phyloP scores from a whole-genome alignment of 2,888 invertebrate species.

The Caenorhabditis sp. region DNA sequence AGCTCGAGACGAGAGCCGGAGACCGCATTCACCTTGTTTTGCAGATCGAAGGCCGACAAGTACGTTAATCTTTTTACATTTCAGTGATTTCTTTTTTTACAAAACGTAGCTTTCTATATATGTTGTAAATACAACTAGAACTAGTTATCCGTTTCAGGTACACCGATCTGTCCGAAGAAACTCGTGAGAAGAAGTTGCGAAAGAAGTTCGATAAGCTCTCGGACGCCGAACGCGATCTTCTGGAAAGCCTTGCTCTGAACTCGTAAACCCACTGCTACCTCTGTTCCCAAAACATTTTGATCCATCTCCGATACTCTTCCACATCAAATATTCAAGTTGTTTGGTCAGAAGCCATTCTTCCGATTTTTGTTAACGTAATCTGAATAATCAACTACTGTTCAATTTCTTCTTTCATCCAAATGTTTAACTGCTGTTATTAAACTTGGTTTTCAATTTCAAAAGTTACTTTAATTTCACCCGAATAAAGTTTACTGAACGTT shows the following conservation, averaged over 20 bases:
- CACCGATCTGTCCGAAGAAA: slow-evolving; percentile 44
- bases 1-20: too few relatives aligned
- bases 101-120: too few relatives aligned
- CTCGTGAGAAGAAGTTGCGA: slow-evolving; percentile 31
- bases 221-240: slow-evolving; percentile 11
- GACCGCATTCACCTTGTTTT: slow-evolving; percentile 45
- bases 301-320: slow-evolving; percentile 12
- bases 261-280: background rate
- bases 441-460: background rate
- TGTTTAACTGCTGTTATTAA: background rate
- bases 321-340: background rate
- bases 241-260: slow-evolving; percentile 27
- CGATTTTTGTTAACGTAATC: slow-evolving; percentile 9
- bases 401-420: background rate
- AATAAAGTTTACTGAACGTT: slow-evolving; percentile 5
- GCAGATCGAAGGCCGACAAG: slow-evolving; percentile 43
- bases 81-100: too few relatives aligned
- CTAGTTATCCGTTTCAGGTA: too few relatives aligned
- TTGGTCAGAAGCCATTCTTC: background rate
- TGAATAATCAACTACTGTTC: too few relatives aligned
- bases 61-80: too few relatives aligned
- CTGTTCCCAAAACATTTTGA: background rate
- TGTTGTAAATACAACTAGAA: background rate
- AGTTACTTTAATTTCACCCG: background rate
- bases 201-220: slow-evolving; percentile 44